phyloP scores from a whole-genome alignment of 2,888 invertebrate genomes.

The Horisme vitalbata region DNA sequence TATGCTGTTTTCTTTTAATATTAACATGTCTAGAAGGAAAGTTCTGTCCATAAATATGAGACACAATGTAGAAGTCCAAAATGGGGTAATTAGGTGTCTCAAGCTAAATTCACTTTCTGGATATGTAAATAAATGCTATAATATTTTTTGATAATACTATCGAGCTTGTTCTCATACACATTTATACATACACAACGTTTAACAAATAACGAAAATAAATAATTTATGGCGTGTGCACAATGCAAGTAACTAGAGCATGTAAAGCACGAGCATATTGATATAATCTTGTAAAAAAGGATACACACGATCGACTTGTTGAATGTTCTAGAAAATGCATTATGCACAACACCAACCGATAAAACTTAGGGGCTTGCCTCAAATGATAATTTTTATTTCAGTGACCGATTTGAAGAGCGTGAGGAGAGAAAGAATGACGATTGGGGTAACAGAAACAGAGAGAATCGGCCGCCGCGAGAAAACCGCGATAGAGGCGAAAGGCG shows the following conservation, averaged over 20 bases:
- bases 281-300: conserved; percentile 6
- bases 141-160: not conserved
- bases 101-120: no score
- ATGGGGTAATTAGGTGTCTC: no score
- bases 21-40: no score
- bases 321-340: conserved; percentile 12
- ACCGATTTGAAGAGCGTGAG: conserved; percentile 53
- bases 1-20: conserved; percentile 12
- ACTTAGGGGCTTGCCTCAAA: not conserved
- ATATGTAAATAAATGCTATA: conserved; percentile 1
- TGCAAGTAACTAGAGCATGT: conserved; percentile 21
- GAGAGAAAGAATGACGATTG: conserved; percentile 52
- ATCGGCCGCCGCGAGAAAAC: conserved; percentile 28
- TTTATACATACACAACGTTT: conserved; percentile 7
- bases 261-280: conserved; percentile 10
- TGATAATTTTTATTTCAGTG: conserved; percentile 32
- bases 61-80: no score
- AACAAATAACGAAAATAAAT: conserved; percentile 8
- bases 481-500: conserved; percentile 42
- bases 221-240: conserved; percentile 13
- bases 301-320: conserved; percentile 5
- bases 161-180: conserved; percentile 10
- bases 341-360: not conserved
- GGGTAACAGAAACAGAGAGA: conserved; percentile 41
- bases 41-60: no score